phyloP scores from a whole-genome alignment of 2,113 vertebrate genomes.

The Aspiorhynchus laticeps region DNA sequence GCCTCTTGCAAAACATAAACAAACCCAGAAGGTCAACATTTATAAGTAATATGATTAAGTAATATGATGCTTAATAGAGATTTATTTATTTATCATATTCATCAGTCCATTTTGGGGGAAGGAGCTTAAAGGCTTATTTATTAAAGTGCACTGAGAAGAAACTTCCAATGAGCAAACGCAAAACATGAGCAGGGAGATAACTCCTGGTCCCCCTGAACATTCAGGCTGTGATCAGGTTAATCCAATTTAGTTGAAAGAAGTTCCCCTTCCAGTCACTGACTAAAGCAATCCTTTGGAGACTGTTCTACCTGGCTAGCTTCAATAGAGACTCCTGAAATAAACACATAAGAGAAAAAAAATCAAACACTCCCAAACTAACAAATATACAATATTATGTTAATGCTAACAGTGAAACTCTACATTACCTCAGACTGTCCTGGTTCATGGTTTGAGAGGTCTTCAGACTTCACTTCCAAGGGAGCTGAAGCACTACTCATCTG shows the following conservation, averaged over 20 bases:
- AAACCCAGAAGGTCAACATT: constrained; percentile 73
- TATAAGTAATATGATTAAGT: constrained; percentile 72
- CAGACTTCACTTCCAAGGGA: constrained; percentile 78
- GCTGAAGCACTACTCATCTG: constrained; percentile 82
- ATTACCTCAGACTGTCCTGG: constrained; percentile 77
- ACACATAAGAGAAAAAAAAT: neutral
- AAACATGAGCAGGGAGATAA: constrained; percentile 20
- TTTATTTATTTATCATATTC: constrained; percentile 65
- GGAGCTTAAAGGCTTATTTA: constrained; percentile 72
- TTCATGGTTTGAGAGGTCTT: constrained; percentile 78
- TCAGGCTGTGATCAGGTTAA: constrained; percentile 16
- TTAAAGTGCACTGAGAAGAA: constrained; percentile 66
- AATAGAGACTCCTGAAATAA: constrained; percentile 68
- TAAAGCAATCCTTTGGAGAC: constrained; percentile 46
- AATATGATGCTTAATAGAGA: constrained; percentile 53
- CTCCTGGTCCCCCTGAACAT: constrained; percentile 5
- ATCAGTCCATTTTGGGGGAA: constrained; percentile 59
- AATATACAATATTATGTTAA: neutral
- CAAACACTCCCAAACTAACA: neutral
- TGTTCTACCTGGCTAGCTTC: constrained; percentile 65
- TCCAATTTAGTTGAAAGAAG: constrained; percentile 30
- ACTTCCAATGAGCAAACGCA: constrained; percentile 36
- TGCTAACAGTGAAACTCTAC: constrained; percentile 50
- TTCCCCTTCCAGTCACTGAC: constrained; percentile 34
- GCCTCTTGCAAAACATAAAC: constrained; percentile 75